Evolutionary conservation across 2,888 invertebrate genomes (phyloP).

Genomic region (Metellina segmentata): DNA sequence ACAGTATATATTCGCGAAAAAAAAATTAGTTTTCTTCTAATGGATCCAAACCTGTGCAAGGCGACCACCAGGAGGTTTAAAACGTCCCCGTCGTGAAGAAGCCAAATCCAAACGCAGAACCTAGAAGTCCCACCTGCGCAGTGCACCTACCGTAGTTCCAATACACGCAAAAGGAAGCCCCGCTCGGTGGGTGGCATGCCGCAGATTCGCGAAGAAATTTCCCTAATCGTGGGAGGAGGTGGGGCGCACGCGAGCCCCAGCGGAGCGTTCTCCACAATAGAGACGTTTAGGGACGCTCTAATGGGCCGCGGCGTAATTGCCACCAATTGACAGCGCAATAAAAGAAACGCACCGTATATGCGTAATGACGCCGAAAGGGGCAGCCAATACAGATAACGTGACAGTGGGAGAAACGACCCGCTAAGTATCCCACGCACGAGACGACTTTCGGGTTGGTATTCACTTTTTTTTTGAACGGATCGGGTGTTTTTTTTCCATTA

Average conservation of each 20-base stretch:
- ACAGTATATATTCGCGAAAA: too few relatives aligned
- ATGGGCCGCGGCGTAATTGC: background rate
- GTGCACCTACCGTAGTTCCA: too few relatives aligned
- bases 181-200: background rate
- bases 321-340: background rate
- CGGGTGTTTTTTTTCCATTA: too few relatives aligned
- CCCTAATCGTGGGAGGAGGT: background rate
- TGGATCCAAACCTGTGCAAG: too few relatives aligned
- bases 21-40: too few relatives aligned
- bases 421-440: conserved; percentile 51
- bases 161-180: background rate
- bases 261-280: background rate
- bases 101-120: too few relatives aligned
- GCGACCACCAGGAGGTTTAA: too few relatives aligned
- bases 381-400: conserved; percentile 12
- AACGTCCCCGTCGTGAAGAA: too few relatives aligned
- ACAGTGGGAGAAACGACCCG: background rate
- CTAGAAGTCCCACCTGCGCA: too few relatives aligned
- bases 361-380: background rate
- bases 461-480: background rate
- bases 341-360: background rate
- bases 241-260: conserved; percentile 14
- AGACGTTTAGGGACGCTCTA: conserved; percentile 15
- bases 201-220: conserved; percentile 17
- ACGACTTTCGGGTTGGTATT: background rate